A percentile compares a stretch with the other conserved stretches of the same genome.
Evolutionary conservation across 2,888 invertebrate genomes (phyloP).

Genomic region (Pimpla rufipes): DNA sequence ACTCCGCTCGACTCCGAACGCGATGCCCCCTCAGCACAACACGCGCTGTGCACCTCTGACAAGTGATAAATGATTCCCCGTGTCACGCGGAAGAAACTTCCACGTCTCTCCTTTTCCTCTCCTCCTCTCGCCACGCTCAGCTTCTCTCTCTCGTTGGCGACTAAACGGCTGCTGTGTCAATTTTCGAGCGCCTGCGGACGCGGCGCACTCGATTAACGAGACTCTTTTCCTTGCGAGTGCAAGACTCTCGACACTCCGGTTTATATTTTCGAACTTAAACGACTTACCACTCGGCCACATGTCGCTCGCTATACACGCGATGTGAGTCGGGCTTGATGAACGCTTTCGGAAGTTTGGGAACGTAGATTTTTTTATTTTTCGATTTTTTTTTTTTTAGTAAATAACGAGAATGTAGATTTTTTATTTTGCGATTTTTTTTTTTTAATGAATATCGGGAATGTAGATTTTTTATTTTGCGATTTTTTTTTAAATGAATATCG

Average conservation of each 20-base stretch:
- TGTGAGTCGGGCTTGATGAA: neutral
- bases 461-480: too few species aligned
- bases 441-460: too few species aligned
- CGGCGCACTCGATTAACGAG: constrained; percentile 54
- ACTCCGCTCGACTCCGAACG: constrained; percentile 42
- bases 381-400: too few species aligned
- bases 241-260: neutral
- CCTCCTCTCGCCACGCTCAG: neutral
- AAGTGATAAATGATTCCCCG: constrained; percentile 70
- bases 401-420: too few species aligned
- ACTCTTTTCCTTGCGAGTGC: constrained; percentile 32
- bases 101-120: constrained; percentile 45
- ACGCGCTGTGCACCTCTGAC: constrained; percentile 52
- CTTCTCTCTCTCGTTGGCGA: constrained; percentile 16
- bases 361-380: neutral
- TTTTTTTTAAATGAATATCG: too few species aligned
- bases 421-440: too few species aligned
- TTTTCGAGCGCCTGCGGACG: constrained; percentile 45
- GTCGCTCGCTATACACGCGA: neutral
- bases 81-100: constrained; percentile 61
- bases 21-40: constrained; percentile 37
- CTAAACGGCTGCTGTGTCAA: constrained; percentile 65
- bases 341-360: neutral
- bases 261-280: constrained; percentile 29
- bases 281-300: constrained; percentile 1